Percentiles rank a stretch among this genome's conserved stretches.
Evolutionary conservation across 2,113 vertebrate genomes (phyloP).

Genomic region (Archocentrus centrarchus): DNA sequence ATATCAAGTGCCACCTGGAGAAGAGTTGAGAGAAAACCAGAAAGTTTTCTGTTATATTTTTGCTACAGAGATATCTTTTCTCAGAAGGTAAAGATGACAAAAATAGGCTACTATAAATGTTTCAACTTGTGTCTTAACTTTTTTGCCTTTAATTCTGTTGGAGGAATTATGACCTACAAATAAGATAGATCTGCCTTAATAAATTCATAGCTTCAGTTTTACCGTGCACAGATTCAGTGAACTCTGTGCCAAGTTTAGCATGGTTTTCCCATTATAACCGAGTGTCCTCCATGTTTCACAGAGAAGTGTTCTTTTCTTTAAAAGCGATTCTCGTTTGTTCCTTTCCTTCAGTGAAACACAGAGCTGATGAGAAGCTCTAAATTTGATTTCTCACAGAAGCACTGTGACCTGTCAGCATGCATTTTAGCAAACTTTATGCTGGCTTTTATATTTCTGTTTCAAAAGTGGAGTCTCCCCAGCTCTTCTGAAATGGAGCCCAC

Average conservation of each 20-base stretch:
- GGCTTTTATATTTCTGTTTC: conserved; percentile 1
- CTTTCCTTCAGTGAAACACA: not conserved
- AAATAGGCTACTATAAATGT: too few relatives aligned
- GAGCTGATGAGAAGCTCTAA: not conserved
- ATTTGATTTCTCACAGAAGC: not conserved
- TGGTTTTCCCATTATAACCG: not conserved
- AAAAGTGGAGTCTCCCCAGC: not conserved
- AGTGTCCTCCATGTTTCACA: not conserved
- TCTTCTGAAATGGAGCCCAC: not conserved
- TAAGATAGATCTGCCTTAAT: not conserved
- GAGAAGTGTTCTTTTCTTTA: not conserved
- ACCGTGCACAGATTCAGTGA: not conserved
- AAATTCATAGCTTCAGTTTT: not conserved
- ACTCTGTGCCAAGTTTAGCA: not conserved
- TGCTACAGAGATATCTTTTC: not conserved
- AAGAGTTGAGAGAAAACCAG: not conserved
- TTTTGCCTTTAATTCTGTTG: not conserved
- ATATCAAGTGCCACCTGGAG: conserved; percentile 93
- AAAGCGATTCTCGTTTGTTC: not conserved
- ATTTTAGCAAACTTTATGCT: not conserved
- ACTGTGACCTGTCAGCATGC: not conserved
- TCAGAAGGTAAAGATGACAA: not conserved
- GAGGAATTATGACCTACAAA: not conserved
- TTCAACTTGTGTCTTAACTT: not conserved
- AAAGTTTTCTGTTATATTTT: conserved; percentile 8